Evolutionary conservation across 2,113 vertebrate genomes (phyloP).

Genomic region (Varanus komodoensis): DNA sequence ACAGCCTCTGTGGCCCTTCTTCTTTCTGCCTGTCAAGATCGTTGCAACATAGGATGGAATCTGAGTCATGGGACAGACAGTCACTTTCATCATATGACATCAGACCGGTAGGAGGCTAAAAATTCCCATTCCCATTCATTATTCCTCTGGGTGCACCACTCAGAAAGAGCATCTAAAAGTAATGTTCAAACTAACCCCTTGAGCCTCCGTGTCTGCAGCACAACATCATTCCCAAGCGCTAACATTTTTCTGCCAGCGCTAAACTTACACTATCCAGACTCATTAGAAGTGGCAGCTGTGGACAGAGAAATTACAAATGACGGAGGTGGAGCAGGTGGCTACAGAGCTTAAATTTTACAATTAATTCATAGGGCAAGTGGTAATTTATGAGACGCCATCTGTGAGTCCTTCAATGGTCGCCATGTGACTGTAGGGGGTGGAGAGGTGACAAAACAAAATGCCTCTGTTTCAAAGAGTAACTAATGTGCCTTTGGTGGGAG

Average conservation of each 20-base stretch:
- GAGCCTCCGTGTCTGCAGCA: neutral
- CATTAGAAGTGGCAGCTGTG: slow-evolving; percentile 5
- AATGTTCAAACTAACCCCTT: neutral
- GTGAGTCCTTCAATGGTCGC: slow-evolving; percentile 25
- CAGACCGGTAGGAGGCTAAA: neutral
- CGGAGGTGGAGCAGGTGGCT: slow-evolving; percentile 29
- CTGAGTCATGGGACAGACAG: neutral
- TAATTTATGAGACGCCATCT: slow-evolving; percentile 31
- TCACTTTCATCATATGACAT: neutral
- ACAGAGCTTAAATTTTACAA: slow-evolving; percentile 29
- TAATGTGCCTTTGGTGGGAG: neutral
- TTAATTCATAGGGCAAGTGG: slow-evolving; percentile 27
- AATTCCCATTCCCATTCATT: neutral
- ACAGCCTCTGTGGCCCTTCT: neutral
- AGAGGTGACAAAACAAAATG: neutral
- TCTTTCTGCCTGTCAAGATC: neutral
- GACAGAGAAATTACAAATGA: slow-evolving; percentile 9
- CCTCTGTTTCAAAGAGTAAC: neutral
- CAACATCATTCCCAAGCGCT: neutral
- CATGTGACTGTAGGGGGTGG: neutral
- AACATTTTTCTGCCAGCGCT: neutral
- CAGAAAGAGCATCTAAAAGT: neutral
- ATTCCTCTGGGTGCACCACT: neutral
- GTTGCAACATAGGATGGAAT: neutral
- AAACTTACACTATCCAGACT: neutral